Percentiles rank a stretch among this genome's conserved stretches.
Evolutionary conservation across 64 coral and sea anemone genomes (phyloP).

Genomic region (Actinia equina): DNA sequence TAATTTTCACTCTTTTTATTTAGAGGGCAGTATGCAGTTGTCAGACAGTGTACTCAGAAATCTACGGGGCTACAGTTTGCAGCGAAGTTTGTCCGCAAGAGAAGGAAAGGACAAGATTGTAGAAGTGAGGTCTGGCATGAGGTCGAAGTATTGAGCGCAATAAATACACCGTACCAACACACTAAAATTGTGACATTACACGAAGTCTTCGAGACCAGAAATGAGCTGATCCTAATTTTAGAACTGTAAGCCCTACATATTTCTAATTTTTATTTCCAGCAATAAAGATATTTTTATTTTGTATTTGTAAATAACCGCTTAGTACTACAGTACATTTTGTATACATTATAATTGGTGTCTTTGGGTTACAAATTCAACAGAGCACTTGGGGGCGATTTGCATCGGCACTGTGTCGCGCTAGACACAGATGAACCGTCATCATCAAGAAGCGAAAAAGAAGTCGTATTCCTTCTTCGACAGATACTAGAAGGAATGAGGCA

Average conservation of each 20-base stretch:
- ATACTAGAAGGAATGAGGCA: constrained; percentile 88
- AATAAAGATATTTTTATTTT: neutral
- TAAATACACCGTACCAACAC: constrained; percentile 72
- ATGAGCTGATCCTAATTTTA: constrained; percentile 81
- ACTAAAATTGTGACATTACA: constrained; percentile 73
- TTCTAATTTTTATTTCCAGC: constrained; percentile 4
- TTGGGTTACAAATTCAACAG: constrained; percentile 63
- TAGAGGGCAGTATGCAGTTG: constrained; percentile 90
- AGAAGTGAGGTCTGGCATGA: constrained; percentile 90
- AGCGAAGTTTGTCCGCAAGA: constrained; percentile 90
- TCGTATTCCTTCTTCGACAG: constrained; percentile 80
- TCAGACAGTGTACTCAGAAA: constrained; percentile 64
- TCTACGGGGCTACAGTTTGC: constrained; percentile 76
- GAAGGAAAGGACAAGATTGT: constrained; percentile 95
- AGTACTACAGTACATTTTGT: constrained; percentile 18
- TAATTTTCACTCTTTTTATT: constrained; percentile 12
- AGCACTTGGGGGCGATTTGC: constrained; percentile 85
- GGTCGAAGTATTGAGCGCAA: constrained; percentile 70
- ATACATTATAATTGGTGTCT: constrained; percentile 40
- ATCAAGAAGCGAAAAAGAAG: constrained; percentile 87
- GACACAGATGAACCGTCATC: constrained; percentile 76
- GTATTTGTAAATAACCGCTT: constrained; percentile 20
- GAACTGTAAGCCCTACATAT: constrained; percentile 70
- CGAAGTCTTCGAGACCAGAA: constrained; percentile 90
- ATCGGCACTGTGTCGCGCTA: constrained; percentile 82